Base-by-base conservation (phyloP, 1,140 invertebrate species). In the Cydia fagiglandana region DNA sequence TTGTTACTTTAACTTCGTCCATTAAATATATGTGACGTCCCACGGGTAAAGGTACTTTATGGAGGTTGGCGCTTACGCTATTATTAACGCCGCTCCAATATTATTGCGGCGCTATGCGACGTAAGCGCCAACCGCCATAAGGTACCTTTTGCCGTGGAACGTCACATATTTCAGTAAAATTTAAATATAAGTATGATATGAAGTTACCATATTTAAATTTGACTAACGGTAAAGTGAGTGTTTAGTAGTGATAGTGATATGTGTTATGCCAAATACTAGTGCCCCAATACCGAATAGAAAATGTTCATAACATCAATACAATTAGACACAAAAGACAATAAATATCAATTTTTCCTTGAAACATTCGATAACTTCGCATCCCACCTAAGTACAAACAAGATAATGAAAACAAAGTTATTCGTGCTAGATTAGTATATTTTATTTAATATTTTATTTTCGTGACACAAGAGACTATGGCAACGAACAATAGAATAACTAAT, bases 241-340 rank as follows among this genome's bases (percentile, higher is more conserved):
- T 20, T 61, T 61, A 61, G 2, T 61, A 9, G 20, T 61, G 20
- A 3, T 61, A 24, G 56, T 61, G 56, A 61, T 61, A 61, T 61
- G 56, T 61, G 24, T 53, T n/a, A 56, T 24, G 56, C 17, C 17
- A 6, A 61, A 24, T 24, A 17, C n/a, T 17, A 70, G 24, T 70
- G 66, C 66, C 66, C 66, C 66, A 70, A 70, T 70, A 70, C 64
- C 66, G 66, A 15, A 70, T 41, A 45, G 30, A 70, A 70, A 45
- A 38, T 70, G 34, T 70, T 70, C 66, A 6, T 70, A 70, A 70
- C 66, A 70, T 70, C 34, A 38, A 70, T 70, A 38, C 13, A 70
- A 17, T 38, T 70, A 70, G 66, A 70, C 66, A 70, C 66, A 70
- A 70, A 70, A 70, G n/a, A 70, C 66, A 45, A 70, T 70, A 41